Base-by-base conservation (phyloP, 2,888 invertebrate genomes). In the Eugnorisma glareosa region DNA sequence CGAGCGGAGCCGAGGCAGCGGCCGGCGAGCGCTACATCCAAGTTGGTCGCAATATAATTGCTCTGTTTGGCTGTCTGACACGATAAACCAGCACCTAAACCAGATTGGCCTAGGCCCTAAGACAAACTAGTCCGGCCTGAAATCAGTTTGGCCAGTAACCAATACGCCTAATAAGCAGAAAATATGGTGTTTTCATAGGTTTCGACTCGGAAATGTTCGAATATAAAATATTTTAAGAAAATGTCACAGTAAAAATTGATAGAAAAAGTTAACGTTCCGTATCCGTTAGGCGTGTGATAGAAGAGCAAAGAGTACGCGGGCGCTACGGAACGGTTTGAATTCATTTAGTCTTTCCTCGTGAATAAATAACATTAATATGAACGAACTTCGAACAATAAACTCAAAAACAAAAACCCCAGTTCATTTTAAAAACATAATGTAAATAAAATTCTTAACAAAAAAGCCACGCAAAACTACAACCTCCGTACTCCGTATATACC, bases 391-490 rank as follows among this genome's bases (percentile, higher is more conserved):
- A 59, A 77, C 11, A 69, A 77, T 69, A 75, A 59, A 69, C 57
- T 51, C 28, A 11, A n/a, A 61, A 80, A 68, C 48, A n/a, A 40
- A 80, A 67, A 66, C 28, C 37, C 13, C 63, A 37, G 67, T 74
- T 67, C 43, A 76, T 76, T 80, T 73, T 54, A 73, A 75, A 83
- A 84, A 70, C 64, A 64, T 70, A 45, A 77, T 51, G 70, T 73
- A 63, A 61, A 77, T 81, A 81, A 84, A 83, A 72, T 73, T 84
- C 70, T 64, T n/a, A 11, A 71, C 63, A 73, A 82, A 48, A 74
- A 63, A 61, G 64, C 48, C 24, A 31, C 15, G 48, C 57, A 59
- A 63, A 81, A 72, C 71, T 75, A 67, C 74, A 45, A 71, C 54
- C 73, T 78, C 74, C 59, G 51, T 70, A 67, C 51, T 80, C 11